Conservation (phyloP, 1,140 invertebrate genomes). For the Stegodyphus mimosarum region DNA sequence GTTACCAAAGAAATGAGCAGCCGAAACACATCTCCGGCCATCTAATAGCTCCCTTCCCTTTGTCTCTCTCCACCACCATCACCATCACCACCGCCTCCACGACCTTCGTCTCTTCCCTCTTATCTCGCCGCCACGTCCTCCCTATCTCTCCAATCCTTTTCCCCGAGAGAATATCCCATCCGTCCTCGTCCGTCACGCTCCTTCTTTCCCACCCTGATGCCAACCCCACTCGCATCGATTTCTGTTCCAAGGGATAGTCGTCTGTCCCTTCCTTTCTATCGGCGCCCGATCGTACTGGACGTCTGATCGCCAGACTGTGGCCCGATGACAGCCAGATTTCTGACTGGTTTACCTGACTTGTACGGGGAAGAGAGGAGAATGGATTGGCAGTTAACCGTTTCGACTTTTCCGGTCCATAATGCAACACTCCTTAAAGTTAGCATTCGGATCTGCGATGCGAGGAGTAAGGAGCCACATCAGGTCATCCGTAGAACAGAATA, state of each 20-base stretch:
- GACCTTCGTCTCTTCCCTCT: neutral
- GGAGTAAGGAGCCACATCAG: too few relatives aligned
- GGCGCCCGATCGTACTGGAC: too few relatives aligned
- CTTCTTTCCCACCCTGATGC: neutral
- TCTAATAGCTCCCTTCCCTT: neutral
- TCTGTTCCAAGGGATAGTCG: neutral
- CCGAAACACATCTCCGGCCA: too few relatives aligned
- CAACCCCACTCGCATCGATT: neutral
- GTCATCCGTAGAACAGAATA: too few relatives aligned
- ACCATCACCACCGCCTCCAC: neutral
- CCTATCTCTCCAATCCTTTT: neutral
- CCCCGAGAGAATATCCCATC: neutral
- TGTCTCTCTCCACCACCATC: neutral
- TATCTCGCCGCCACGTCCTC: neutral
- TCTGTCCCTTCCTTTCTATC: neutral
- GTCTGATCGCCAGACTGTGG: too few relatives aligned
- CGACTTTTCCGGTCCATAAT: neutral
- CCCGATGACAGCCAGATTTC: too few relatives aligned
- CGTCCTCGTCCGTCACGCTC: neutral
- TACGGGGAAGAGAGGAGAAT: neutral
- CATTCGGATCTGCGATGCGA: too few relatives aligned
- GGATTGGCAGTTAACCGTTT: neutral
- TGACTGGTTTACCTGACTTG: neutral
- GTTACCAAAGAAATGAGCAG: too few relatives aligned
- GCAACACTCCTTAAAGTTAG: neutral